phyloP scores from a whole-genome alignment of 2,113 vertebrate genomes.

The Sinocyclocheilus anshuiensis region DNA sequence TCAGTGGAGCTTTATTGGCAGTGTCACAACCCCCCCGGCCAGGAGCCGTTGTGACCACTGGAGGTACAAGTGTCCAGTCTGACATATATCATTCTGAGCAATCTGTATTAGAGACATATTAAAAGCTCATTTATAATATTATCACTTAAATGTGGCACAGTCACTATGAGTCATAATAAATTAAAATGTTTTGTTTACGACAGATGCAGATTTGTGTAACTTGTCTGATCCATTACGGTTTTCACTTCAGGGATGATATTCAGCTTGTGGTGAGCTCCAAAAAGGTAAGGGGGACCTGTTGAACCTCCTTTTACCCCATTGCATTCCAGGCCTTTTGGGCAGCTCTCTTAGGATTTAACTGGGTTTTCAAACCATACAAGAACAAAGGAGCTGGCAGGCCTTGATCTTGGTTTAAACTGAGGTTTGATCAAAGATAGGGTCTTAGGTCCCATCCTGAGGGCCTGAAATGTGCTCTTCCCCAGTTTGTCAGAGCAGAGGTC shows the following conservation, averaged over 20 bases:
- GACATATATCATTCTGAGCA: constrained; percentile 13
- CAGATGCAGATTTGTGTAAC: not conserved
- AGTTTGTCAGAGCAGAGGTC: constrained; percentile 53
- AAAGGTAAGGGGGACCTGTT: not conserved
- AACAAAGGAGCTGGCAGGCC: constrained; percentile 46
- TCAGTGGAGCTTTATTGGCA: constrained; percentile 43
- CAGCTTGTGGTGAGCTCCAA: not conserved
- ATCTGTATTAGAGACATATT: not conserved
- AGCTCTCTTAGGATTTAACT: constrained; percentile 28
- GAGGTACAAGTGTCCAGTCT: constrained; percentile 22
- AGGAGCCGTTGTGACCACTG: constrained; percentile 19
- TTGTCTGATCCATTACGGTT: not conserved
- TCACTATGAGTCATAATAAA: not conserved
- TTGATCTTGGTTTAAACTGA: constrained; percentile 46
- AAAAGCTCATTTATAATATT: not conserved
- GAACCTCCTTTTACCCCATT: constrained; percentile 3
- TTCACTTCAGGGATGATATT: not conserved
- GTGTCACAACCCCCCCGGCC: not conserved
- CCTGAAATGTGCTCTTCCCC: constrained; percentile 28
- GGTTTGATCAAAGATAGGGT: constrained; percentile 53
- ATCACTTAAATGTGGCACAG: not conserved
- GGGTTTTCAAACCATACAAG: constrained; percentile 18
- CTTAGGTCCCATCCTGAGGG: constrained; percentile 42
- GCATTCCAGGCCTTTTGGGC: constrained; percentile 20
- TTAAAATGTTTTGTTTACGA: too few species aligned